Base-by-base conservation (phyloP, 2,888 invertebrate species). In the Augochlorella aurata region DNA sequence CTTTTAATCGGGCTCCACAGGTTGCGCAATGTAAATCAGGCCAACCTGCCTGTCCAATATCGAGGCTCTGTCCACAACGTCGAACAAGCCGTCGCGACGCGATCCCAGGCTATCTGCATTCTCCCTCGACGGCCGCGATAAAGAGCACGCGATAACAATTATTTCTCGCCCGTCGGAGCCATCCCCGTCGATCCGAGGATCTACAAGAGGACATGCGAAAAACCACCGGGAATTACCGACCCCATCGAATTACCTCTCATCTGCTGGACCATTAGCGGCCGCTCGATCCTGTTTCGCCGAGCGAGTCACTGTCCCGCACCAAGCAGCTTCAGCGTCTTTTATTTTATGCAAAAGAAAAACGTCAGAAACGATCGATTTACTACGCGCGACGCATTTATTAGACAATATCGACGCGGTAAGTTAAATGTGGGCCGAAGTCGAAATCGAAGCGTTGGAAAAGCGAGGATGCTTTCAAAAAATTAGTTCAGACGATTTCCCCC, bases 11-110 rank as follows among this genome's bases (percentile, higher is more conserved):
- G 58, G 49, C 69, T 86, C 82, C 72, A 84, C 85, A 86, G 86
- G 85, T 86, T 82, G 76, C 65, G 82, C 76, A 76, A 87, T 80
- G 79, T 72, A 82, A 85, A 87, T 87, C 76, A 78, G 78, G 76
- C 66, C 80, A 74, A 77, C 68, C 75, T 65, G 80, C 80, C 21
- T 58, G 79, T 81, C 77, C 79, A 68, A 77, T 84, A 87, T 84
- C 71, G 82, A 71, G 73, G 81, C 54, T 84, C 81, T 75, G 67
- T 83, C 74, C 78, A 84, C 81, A 68, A 63, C 29, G 38, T 65
- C 47, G 75, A 72, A 69, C 80, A 66, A 74, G 72, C 44, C 52
- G n/a, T n/a, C 72, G 21, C 74, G 66, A 45, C 24, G 38, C 38
- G 38, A 38, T 67, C 54, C 45, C 44, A 65, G 65, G 52, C 45